Conservation (phyloP, 2,888 invertebrate genomes). For the Callyntrura guangdongensis region DNA sequence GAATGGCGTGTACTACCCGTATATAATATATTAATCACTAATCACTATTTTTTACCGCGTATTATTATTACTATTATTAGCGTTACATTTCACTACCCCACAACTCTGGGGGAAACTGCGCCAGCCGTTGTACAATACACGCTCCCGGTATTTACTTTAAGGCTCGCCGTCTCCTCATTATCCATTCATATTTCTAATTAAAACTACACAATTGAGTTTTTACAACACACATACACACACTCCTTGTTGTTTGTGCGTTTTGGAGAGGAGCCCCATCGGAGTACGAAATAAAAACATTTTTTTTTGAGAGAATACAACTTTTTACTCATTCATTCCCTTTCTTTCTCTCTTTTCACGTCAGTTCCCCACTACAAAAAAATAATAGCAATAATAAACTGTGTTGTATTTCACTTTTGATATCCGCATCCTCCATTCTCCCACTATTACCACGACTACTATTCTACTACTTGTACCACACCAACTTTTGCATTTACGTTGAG, state of each 20-base stretch:
- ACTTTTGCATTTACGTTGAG: background rate
- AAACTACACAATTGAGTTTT: conserved; percentile 44
- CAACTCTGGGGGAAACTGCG: no score
- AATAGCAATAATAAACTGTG: no score
- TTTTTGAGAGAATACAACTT: no score
- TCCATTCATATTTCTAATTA: conserved; percentile 34
- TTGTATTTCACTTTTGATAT: background rate
- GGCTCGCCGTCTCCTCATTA: background rate
- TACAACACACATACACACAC: background rate
- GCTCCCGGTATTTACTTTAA: background rate
- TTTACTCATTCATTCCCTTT: no score
- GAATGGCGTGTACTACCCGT: background rate
- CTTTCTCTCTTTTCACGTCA: no score
- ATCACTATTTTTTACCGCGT: background rate
- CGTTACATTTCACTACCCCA: no score
- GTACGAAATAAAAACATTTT: no score
- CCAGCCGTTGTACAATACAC: background rate
- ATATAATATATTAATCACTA: conserved; percentile 12
- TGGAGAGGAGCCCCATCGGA: background rate
- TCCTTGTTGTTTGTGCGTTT: background rate
- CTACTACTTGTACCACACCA: background rate
- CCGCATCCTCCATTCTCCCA: background rate
- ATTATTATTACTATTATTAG: background rate
- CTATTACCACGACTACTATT: background rate
- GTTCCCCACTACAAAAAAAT: no score